These are phyloP conservation scores for Petromus typicus DNA, from an alignment of 2,113 vertebrate species.

Conservation along the genomic window DNA sequence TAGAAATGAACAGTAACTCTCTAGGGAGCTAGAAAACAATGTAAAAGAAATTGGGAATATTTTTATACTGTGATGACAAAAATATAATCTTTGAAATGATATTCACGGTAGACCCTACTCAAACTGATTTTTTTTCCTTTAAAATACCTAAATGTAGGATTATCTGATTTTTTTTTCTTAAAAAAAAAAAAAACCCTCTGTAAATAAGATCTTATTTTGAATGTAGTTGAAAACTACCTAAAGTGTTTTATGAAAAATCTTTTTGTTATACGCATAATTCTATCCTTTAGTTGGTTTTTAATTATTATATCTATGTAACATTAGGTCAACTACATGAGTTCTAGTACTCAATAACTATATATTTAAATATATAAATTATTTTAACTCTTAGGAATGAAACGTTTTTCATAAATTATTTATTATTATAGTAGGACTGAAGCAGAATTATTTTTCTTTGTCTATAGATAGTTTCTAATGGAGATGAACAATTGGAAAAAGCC, in stretches of 20 bases:
- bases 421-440: constrained; percentile 27
- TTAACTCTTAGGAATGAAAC: constrained; percentile 50
- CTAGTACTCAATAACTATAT: constrained; percentile 19
- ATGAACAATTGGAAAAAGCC: constrained; percentile 95
- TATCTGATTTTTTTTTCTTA: background rate
- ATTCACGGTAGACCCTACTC: background rate
- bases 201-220: constrained; percentile 29
- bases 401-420: constrained; percentile 17
- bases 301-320: constrained; percentile 1
- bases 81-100: constrained; percentile 33
- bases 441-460: constrained; percentile 53
- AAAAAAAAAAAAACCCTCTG: background rate
- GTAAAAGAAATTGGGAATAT: constrained; percentile 52
- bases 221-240: constrained; percentile 8
- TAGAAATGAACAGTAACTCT: background rate
- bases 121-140: constrained; percentile 41
- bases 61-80: background rate
- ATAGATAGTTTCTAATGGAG: constrained; percentile 94
- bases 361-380: constrained; percentile 54
- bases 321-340: background rate
- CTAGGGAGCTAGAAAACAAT: background rate
- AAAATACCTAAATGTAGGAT: constrained; percentile 48
- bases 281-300: constrained; percentile 37
- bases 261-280: constrained; percentile 39
- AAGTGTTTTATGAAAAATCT: constrained; percentile 44